Base-by-base conservation (phyloP, 2,113 vertebrate genomes). In the western clawed frog (Xenopus tropicalis) region DNA sequence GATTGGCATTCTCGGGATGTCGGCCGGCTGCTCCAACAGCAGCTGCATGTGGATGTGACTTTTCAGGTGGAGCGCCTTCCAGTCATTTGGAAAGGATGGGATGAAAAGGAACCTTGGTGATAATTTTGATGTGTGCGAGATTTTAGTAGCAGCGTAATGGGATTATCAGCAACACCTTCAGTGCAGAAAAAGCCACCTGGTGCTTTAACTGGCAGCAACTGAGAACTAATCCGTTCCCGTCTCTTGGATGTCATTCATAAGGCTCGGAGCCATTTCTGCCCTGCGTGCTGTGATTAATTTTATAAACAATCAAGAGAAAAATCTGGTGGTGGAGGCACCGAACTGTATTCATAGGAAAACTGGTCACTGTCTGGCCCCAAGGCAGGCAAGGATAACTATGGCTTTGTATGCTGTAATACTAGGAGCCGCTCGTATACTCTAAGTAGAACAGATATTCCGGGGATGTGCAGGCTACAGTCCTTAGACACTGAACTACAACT, bases 111-210 rank as follows among this genome's bases (percentile, higher is more conserved):
- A 92, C 88, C 89, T 88, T 90, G 86, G 89, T 90, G 91, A 92
- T 93, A 91, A 93, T 93, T 93, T 92, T 94, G 92, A 93, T 93
- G 92, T 92, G 90, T 90, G 91, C 88, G 88, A 94, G 93, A 91
- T 37, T 93, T 94, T 94, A 92, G 91, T 90, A 85, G 86, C 86
- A 89, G 89, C 88, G 92, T 97, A 97, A 98, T 96, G 94, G 93
- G 96, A 97, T 98, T 98, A 98, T 92, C 90, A 81, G 91, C 95
- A 94, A 96, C 95, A 96, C 94, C 94, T 96, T 95, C 91, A 82
- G 88, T 86, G 90, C 87, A 89, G 92, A 89, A 91, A 93, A 90
- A 95, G 93, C 94, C 95, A 97, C 96, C 94, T 98, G 95, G 95
- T 81, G 92, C 90, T 94, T 87, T 91, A 94, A 94, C 95, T 96